Evolutionary conservation across 2,113 vertebrate species (phyloP).

Genomic region (Oryzias curvinotus): DNA sequence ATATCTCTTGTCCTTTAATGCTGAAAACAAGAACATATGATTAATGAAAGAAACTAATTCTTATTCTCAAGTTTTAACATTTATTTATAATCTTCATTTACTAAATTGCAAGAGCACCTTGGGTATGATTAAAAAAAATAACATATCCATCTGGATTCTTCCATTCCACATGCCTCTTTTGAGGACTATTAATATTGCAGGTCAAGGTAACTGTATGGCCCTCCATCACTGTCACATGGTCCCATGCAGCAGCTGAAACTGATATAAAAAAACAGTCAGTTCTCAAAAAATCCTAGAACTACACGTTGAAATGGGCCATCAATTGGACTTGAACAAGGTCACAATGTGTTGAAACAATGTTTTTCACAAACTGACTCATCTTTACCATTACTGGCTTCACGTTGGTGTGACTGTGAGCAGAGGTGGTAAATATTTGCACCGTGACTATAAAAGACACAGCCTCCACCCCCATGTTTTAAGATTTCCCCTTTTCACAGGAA

Average conservation of each 20-base stretch:
- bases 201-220: conserved; percentile 62
- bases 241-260: conserved; percentile 44
- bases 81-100: too few relatives aligned
- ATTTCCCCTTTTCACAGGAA: conserved; percentile 49
- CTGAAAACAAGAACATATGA: conserved; percentile 37
- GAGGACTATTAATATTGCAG: conserved; percentile 42
- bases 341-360: not conserved
- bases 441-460: conserved; percentile 1
- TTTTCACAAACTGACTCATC: conserved; percentile 34
- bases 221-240: conserved; percentile 45
- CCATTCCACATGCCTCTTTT: conserved; percentile 60
- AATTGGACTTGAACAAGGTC: too few relatives aligned
- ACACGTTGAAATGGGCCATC: too few relatives aligned
- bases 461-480: conserved; percentile 14
- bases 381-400: conserved; percentile 4
- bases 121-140: conserved; percentile 60
- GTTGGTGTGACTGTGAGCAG: conserved; percentile 18
- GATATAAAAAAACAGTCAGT: conserved; percentile 17
- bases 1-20: conserved; percentile 59
- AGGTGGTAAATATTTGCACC: not conserved
- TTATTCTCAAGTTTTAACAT: not conserved
- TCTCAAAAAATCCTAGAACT: not conserved
- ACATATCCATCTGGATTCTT: conserved; percentile 55
- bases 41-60: not conserved
- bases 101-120: conserved; percentile 48